Evolutionary conservation across 2,888 invertebrate genomes (phyloP).

Genomic region (Acanthacorydalis orientalis): DNA sequence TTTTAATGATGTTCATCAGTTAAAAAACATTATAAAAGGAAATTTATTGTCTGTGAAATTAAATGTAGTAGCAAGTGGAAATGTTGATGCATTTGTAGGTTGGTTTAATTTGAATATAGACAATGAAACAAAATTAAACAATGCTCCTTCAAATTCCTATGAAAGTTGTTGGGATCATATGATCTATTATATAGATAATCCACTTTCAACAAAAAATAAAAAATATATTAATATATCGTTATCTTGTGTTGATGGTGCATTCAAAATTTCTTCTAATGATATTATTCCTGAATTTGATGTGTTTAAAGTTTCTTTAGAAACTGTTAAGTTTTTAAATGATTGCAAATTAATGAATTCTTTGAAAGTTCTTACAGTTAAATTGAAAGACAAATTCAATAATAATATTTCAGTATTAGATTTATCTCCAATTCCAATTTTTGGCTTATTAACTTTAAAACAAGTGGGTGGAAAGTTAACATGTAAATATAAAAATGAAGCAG

Average conservation of each 20-base stretch:
- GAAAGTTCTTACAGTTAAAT: slow-evolving; percentile 22
- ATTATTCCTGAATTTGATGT: slow-evolving; percentile 20
- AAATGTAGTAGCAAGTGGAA: slow-evolving; percentile 29
- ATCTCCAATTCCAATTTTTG: slow-evolving; percentile 44
- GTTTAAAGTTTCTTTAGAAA: slow-evolving; percentile 14
- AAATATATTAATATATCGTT: slow-evolving; percentile 23
- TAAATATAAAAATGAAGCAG: slow-evolving; percentile 22
- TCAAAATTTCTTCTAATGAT: slow-evolving; percentile 19
- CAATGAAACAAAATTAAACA: slow-evolving; percentile 40
- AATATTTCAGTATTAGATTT: slow-evolving; percentile 33
- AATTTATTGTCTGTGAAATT: slow-evolving; percentile 17
- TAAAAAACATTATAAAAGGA: slow-evolving; percentile 21
- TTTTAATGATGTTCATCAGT: slow-evolving; percentile 38
- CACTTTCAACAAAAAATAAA: slow-evolving; percentile 19
- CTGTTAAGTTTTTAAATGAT: slow-evolving; percentile 33
- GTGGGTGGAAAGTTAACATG: slow-evolving; percentile 30
- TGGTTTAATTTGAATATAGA: slow-evolving; percentile 61
- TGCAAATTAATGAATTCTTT: slow-evolving; percentile 27
- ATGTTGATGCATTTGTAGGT: slow-evolving; percentile 45
- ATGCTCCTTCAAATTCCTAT: slow-evolving; percentile 34
- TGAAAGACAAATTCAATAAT: slow-evolving; percentile 16
- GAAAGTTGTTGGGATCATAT: slow-evolving; percentile 65
- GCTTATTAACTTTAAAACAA: slow-evolving; percentile 35
- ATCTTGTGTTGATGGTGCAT: slow-evolving; percentile 26
- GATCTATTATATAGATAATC: slow-evolving; percentile 40